A percentile compares a stretch with the other conserved stretches of the same genome.
These are phyloP conservation scores for Phthorimaea operculella DNA, from an alignment of 1,140 invertebrate genomes.

Conservation along the genomic window DNA sequence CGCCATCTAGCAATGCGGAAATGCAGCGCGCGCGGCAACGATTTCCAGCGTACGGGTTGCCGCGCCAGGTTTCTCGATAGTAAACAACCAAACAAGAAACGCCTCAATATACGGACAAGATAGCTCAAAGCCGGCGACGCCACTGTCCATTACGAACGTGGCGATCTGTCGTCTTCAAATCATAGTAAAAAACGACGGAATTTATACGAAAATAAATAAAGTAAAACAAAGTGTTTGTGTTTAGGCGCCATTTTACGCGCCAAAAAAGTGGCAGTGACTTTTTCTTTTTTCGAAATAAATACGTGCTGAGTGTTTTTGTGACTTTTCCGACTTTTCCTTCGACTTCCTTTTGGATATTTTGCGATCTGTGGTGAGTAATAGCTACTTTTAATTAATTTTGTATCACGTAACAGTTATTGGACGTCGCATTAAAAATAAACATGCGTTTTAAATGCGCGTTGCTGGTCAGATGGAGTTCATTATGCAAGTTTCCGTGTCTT, in stretches of 20 bases:
- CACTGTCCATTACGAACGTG: constrained; percentile 48
- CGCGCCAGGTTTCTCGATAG: constrained; percentile 28
- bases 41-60: constrained; percentile 38
- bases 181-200: neutral
- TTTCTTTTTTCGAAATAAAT: constrained; percentile 2
- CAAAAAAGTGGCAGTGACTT: constrained; percentile 16
- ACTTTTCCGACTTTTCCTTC: constrained; percentile 3
- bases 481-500: constrained; percentile 35
- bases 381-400: neutral
- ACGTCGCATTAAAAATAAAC: neutral
- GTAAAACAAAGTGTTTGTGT: constrained; percentile 16
- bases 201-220: neutral
- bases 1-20: constrained; percentile 40
- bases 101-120: constrained; percentile 7
- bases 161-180: constrained; percentile 20
- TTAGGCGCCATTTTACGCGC: constrained; percentile 24
- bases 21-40: constrained; percentile 31
- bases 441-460: neutral
- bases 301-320: neutral
- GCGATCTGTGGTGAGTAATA: neutral
- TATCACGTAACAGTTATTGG: neutral
- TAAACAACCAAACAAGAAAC: constrained; percentile 43
- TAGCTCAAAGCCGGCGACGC: constrained; percentile 44
- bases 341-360: constrained; percentile 4
- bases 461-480: constrained; percentile 8